Evolutionary conservation across 2,797 vertebrate genomes (phyloP).

Genomic region (Clarias laeviceps): DNA sequence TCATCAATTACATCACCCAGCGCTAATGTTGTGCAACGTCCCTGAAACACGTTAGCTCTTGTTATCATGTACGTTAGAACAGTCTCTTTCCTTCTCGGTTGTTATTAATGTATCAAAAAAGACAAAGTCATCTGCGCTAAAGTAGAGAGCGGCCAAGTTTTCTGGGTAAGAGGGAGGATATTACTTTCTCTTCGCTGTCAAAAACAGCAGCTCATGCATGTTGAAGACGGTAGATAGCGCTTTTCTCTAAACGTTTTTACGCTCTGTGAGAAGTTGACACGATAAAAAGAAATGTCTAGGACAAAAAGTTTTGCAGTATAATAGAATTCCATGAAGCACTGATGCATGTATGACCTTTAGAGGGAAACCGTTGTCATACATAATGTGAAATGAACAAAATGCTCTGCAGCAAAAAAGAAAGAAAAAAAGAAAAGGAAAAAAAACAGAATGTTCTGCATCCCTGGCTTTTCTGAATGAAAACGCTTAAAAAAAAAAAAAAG

Average conservation of each 20-base stretch:
- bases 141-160: background rate
- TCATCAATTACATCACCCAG: too few relatives aligned
- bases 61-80: background rate
- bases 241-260: background rate
- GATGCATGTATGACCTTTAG: background rate
- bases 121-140: background rate
- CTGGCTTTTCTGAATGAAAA: slow-evolving; percentile 37
- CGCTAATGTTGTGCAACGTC: background rate
- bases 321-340: background rate
- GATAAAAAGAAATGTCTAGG: background rate
- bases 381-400: background rate
- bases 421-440: background rate
- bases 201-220: background rate
- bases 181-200: background rate
- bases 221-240: background rate
- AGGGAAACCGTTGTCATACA: background rate
- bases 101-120: background rate
- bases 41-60: background rate
- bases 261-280: background rate
- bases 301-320: background rate
- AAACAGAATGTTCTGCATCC: background rate
- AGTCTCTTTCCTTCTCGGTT: background rate
- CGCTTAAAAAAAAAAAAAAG: background rate
- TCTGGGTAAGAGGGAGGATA: background rate
- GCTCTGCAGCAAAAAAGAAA: background rate